Conservation (phyloP, 2,888 invertebrate species). For the Eupeodes latifasciatus region DNA sequence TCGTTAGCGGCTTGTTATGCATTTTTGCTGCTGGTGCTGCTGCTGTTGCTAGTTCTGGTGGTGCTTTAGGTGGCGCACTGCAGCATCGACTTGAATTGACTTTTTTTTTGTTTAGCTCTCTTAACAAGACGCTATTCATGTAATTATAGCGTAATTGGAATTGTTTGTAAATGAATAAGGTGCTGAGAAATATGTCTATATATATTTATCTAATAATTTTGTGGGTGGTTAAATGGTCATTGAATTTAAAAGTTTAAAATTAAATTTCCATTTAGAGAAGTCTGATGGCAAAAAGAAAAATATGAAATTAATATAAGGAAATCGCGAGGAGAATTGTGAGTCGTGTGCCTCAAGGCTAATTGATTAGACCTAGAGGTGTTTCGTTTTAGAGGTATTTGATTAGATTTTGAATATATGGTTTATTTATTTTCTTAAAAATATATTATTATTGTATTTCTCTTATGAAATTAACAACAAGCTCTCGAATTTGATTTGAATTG, state of each 20-base stretch:
- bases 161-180: constrained; percentile 60
- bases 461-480: not conserved
- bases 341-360: constrained; percentile 65
- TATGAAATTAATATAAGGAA: constrained; percentile 70
- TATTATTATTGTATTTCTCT: not conserved
- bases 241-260: constrained; percentile 64
- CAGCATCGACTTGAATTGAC: not conserved
- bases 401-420: not conserved
- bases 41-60: not conserved
- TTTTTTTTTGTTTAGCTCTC: constrained; percentile 19
- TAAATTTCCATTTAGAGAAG: constrained; percentile 66
- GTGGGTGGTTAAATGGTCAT: constrained; percentile 74
- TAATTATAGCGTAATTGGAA: constrained; percentile 68
- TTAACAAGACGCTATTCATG: constrained; percentile 69
- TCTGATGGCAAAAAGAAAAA: constrained; percentile 60
- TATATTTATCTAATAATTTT: constrained; percentile 38
- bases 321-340: constrained; percentile 63
- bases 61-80: constrained; percentile 1
- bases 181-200: constrained; percentile 24
- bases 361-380: constrained; percentile 31
- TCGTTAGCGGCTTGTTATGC: constrained; percentile 74
- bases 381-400: not conserved
- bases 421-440: not conserved
- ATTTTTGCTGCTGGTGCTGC: constrained; percentile 18
- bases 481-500: too few relatives aligned